Base-by-base conservation (phyloP, 2,888 invertebrate genomes). In the Drosophila mettleri region DNA sequence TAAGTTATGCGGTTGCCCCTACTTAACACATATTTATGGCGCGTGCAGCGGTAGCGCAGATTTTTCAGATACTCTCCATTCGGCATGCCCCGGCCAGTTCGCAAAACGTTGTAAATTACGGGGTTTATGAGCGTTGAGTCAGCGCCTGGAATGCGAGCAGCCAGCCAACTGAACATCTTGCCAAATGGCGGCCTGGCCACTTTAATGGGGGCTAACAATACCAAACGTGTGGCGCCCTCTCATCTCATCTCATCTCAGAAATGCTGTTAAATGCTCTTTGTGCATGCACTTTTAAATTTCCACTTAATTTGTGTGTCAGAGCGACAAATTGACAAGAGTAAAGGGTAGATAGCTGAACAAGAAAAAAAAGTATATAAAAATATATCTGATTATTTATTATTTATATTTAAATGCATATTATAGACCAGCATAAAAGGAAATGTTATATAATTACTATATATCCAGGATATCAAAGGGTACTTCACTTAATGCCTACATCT, bases 11-110 rank as follows among this genome's bases (percentile, higher is more conserved):
- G 79, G 41, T 46, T 51, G 79, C 76, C 66, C 74, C 86, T 65
- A 83, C 88, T 79, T 86, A 86, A 86, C 86, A 88, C 88, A 86
- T 86, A 88, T 83, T 83, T 83, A 83, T 83, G 83, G 83, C 88
- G 86, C 88, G 86, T 88, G 88, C 88, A 88, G 88, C 83, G 78
- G 83, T 83, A 83, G 83, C 83, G 51, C 69, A 79, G 83, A 83
- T 83, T 80, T 61, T 64, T 88, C 76, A 79, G 83, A 83, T 83
- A 86, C 83, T 77, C 77, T 69, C 68, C 51, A 39, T 61, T 46
- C 18, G 14, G 12, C 33, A 10, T 64, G 27, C 39, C 54, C 36
- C n/a, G 3, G 3, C 31, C 38, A 18, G 18, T 34, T 18, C n/a
- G 7, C 16, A 10, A 38, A 38, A 36, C 59, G 78, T 60, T 61